Evolutionary conservation across 2,888 invertebrate genomes (phyloP), one percentile per base, ranked within the genome.

Genomic region (Silvanus unidentatus): DNA sequence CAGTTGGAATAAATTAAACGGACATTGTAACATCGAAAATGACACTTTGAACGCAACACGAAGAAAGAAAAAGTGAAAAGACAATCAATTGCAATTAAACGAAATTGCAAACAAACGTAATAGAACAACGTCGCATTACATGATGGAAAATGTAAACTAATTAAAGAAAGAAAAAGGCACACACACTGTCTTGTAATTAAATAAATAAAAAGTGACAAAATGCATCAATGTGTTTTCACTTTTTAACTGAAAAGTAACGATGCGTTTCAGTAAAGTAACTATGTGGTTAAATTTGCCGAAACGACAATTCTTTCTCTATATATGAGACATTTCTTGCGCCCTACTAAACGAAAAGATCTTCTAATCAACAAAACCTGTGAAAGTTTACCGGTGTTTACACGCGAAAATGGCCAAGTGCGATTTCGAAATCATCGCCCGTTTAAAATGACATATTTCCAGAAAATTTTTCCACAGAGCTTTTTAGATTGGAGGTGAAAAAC

Each of bases 131-230:
- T n/a, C n/a, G n/a, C n/a, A n/a, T n/a, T n/a, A n/a, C 22, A 22
- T 8, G 3, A 22, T 22, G 22, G 22, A 22, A 22, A 22, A 22
- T 22, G 3, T 8, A 22, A 22, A 22, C 22, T 22, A 22, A 22
- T 22, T 22, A 22, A 8, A 22, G 8, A 45, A 37, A 41, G 44
- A 34, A 42, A 46, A 47, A 47, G 30, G 36, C 14, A 22, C 22
- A 5, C 8, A 8, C 4, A 5, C 4, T 22, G 22, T 22, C 3
- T 34, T 6, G 40, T 43, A 54, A 54, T 54, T 54, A 48, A 44
- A 42, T 40, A 43, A 56, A 57, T 57, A 58, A 60, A 60, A 60
- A 61, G 62, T 60, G 62, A 61, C 62, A 62, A 61, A 61, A 53
- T 48, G 52, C 50, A 49, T 52, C 53, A 54, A 36, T 39, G 44